phyloP scores from a whole-genome alignment of 2,113 vertebrate species.

The Pampusana beccarii region DNA sequence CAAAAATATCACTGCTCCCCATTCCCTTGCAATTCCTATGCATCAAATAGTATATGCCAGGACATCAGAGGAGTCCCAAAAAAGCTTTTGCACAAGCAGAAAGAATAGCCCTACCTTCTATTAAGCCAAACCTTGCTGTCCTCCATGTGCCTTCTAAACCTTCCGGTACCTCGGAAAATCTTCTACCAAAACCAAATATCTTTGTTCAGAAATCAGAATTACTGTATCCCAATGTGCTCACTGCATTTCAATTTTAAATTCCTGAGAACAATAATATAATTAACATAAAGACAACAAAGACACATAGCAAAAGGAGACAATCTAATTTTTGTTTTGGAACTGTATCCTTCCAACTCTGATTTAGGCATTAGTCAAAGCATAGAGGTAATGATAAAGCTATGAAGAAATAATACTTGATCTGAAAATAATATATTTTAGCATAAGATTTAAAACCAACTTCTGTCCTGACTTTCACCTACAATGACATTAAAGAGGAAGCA shows the following conservation, averaged over 20 bases:
- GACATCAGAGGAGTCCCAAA: not conserved
- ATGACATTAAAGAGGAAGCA: not conserved
- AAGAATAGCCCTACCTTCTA: not conserved
- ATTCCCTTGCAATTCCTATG: not conserved
- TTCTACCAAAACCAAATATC: not conserved
- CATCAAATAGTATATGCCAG: not conserved
- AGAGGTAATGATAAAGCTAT: not conserved
- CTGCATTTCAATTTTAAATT: not conserved
- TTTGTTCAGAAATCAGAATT: not conserved
- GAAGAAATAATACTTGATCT: not conserved
- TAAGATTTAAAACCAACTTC: not conserved
- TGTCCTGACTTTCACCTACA: not conserved
- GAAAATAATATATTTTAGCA: not conserved
- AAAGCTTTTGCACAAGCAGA: not conserved
- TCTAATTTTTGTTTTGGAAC: not conserved
- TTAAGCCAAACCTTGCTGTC: not conserved
- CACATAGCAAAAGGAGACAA: not conserved
- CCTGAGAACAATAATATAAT: not conserved
- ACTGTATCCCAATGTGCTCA: not conserved
- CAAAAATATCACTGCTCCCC: slow-evolving; percentile 32
- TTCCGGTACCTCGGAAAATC: not conserved
- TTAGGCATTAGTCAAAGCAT: not conserved
- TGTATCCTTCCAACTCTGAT: not conserved
- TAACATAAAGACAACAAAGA: not conserved
- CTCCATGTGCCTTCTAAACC: not conserved